Percentiles rank a stretch among this genome's conserved stretches.
Conservation (phyloP, 2,888 invertebrate species). For the Brenthis ino region DNA sequence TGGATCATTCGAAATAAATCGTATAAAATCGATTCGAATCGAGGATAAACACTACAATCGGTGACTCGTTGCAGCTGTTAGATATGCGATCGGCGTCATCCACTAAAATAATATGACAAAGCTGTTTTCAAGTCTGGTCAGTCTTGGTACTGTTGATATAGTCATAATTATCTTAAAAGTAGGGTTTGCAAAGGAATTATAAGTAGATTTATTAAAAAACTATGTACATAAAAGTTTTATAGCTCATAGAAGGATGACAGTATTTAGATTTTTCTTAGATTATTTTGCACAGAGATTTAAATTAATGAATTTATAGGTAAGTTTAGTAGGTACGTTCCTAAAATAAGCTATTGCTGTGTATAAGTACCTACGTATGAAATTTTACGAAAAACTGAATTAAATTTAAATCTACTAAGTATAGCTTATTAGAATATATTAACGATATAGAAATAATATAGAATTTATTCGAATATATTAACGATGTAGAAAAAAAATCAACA, state of each 20-base stretch:
- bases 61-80: conserved; percentile 74
- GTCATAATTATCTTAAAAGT: conserved; percentile 59
- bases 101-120: conserved; percentile 83
- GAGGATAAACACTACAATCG: conserved; percentile 80
- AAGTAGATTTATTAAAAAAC: neutral
- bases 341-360: no score
- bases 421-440: no score
- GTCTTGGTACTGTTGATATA: conserved; percentile 50
- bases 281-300: no score
- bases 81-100: conserved; percentile 74
- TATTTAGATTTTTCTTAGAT: no score
- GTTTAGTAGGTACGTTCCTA: no score
- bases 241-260: no score
- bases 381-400: no score
- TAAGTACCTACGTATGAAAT: no score
- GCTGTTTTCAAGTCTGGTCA: conserved; percentile 68
- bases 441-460: neutral
- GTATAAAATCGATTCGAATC: conserved; percentile 75
- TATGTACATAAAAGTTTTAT: neutral
- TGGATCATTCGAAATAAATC: conserved; percentile 73
- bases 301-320: no score
- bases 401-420: no score
- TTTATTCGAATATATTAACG: no score
- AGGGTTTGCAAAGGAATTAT: conserved; percentile 53
- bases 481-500: neutral